Base-by-base conservation (phyloP, 2,113 vertebrate species). In the Siniperca knerii region DNA sequence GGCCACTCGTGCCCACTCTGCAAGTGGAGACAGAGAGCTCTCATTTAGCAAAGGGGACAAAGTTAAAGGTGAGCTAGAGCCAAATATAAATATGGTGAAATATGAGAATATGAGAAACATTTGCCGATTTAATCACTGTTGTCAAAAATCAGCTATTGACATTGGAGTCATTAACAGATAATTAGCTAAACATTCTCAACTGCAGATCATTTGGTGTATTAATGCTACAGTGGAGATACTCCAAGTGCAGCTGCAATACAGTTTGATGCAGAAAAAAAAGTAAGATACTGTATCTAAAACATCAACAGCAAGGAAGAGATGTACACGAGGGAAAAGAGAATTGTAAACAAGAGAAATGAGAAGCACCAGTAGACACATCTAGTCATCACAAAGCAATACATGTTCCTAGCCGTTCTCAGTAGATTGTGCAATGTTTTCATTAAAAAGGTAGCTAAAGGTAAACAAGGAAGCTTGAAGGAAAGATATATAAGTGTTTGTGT, bases 31-130 rank as follows among this genome's bases (percentile, higher is more conserved):
- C 70, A 95, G 97, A 9, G 97, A 98, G 89, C 96, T 98, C 77
- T 96, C 95, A 33, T 90, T 98, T 80, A 98, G 93, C 94, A 98
- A 98, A 92, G 97, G 97, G 11, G 97, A 98, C 94, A 98, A 96
- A 90, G 97, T 98, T 79, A 98, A 98, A 97, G 97, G 97, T 98
- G 93, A 93, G 89, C 82, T 3, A 4, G 10, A 69, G 71, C 0
- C 23, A 48, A 20, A 44, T 67, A 6, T 25, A 21, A 6, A 71
- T 29, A 44, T 6, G 23, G 0, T 58, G 4, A 40, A 77, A 48
- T 42, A 25, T 60, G 40, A 48, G 9, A 15, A 37, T 44, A 7
- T 37, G 60, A 64, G 33, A 42, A 62, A 58, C 11, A 37, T 35
- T 1, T 66, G n/a, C 64, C 1, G 1, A 21, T 60, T 29, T 42